Percentiles rank a stretch among this genome's conserved stretches.
Evolutionary conservation across 2,888 invertebrate species (phyloP).

Genomic region (Loripinus fragilis): DNA sequence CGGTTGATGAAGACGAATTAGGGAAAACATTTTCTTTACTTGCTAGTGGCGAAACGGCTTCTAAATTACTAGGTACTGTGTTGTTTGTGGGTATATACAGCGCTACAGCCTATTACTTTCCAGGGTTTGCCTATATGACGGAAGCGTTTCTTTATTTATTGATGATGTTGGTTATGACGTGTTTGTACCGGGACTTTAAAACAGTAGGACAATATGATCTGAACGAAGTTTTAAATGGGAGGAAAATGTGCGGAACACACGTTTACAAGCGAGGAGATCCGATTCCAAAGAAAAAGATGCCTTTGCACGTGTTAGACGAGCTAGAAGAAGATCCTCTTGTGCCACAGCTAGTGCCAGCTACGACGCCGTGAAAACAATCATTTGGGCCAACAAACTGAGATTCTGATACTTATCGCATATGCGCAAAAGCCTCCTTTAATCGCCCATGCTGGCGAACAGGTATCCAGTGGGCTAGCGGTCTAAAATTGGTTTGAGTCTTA

Average conservation of each 20-base stretch:
- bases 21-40: slow-evolving; percentile 81
- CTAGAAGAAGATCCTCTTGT: slow-evolving; percentile 61
- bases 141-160: slow-evolving; percentile 73
- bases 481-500: no score
- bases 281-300: slow-evolving; percentile 16
- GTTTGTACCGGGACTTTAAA: slow-evolving; percentile 61
- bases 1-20: slow-evolving; percentile 78
- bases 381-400: no score
- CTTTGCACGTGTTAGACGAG: slow-evolving; percentile 65
- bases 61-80: slow-evolving; percentile 78
- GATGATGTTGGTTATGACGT: slow-evolving; percentile 61
- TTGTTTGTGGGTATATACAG: slow-evolving; percentile 79
- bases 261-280: slow-evolving; percentile 22
- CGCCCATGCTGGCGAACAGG: no score
- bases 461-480: no score
- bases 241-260: slow-evolving; percentile 53
- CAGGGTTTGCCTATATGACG: slow-evolving; percentile 78
- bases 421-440: no score
- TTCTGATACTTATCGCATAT: no score
- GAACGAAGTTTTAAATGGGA: slow-evolving; percentile 59
- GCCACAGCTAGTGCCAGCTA: slow-evolving; percentile 63
- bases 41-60: slow-evolving; percentile 79
- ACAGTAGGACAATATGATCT: slow-evolving; percentile 63
- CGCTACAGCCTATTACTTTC: slow-evolving; percentile 75
- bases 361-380: slow-evolving; percentile 53